Base-by-base conservation (phyloP, 2,888 invertebrate genomes). In the Mantis religiosa region DNA sequence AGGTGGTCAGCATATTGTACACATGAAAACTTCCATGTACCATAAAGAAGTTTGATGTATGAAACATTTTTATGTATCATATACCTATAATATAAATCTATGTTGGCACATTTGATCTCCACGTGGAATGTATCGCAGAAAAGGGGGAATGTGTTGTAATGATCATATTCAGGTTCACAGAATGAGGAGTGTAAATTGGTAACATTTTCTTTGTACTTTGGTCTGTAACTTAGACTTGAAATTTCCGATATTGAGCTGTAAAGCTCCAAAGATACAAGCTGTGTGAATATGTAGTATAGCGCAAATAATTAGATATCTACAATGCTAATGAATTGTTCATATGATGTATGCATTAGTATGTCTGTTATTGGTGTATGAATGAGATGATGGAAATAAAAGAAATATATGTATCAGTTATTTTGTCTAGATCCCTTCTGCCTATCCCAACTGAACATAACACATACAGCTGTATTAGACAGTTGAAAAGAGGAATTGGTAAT, bases 321-420 rank as follows among this genome's bases (percentile, higher is more conserved):
- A 71, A 87, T n/a, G 20, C 20, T 87, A 86, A 30, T 30, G 71
- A 82, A 81, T 71, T 88, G 88, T 89, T 88, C 54, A 86, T 83
- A 85, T 86, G 88, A 83, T 89, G 88, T 89, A 88, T 88, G 88
- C 85, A 47, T 71, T 89, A 88, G 89, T 85, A 89, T 82, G 89
- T 89, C 83, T 88, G 89, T 87, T 87, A 87, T 89, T 88, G 87
- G 83, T 87, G 89, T 89, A 88, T 89, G 89, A 89, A 87, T 89
- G 89, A 89, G 85, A 89, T 89, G 27, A 82, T 82, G 87, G 34
- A 82, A 87, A 87, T 87, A 87, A 87, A 87, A 30, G 25, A 71
- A 71, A 71, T 71, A 71, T 71, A 71, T 71, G 54, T 71, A 71
- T 71, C 54, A 25, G 54, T 71, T 71, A 71, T 71, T 71, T 71